Base-by-base conservation (phyloP, 2,113 vertebrate species). In the Epinephelus fuscoguttatus region DNA sequence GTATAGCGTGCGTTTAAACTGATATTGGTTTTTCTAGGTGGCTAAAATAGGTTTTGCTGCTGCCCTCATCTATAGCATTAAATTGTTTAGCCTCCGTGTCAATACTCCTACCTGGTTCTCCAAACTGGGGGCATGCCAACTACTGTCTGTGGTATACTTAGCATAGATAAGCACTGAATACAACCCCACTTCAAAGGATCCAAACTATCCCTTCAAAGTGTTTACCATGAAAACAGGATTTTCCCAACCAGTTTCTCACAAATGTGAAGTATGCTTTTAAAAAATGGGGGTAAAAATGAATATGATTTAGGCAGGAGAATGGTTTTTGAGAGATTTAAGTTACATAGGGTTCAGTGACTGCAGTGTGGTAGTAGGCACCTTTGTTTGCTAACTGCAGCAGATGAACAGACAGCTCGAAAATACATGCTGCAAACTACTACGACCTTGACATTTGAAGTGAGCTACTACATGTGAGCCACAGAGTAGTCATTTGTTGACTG, bases 381-480 rank as follows among this genome's bases (percentile, higher is more conserved):
- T 15, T 79, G 55, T 72, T 37, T 62, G n/a, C n/a, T 78, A 21
- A 21, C 42, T 18, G n/a, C 55, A 23, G 40, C 42, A 37, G 60
- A 15, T 19, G 37, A 70, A 59, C 47, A 49, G 3, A 47, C 61
- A 70, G 47, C 55, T 62, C 14, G 13, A 75, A 62, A 53, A 77
- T 52, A 23, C 27, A 64, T 2, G 0, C 33, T 53, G 7, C 30
- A 30, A 75, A 75, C 40, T 40, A 12, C 70, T 42, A 52, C 69
- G 66, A 82, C 68, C 62, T 79, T 75, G 53, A 84, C 47, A 70
- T 47, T 57, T 79, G 42, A 84, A 79, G 40, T 70, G 7, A 73
- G 75, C 18, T 67, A 21, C 25, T 25, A 47, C 15, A 59, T 55
- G 6, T 30, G 7, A 68, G 15, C 45, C 19, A 62, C 2, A 42